phyloP scores from a whole-genome alignment of 2,113 vertebrate species.

The Guaruba guarouba region DNA sequence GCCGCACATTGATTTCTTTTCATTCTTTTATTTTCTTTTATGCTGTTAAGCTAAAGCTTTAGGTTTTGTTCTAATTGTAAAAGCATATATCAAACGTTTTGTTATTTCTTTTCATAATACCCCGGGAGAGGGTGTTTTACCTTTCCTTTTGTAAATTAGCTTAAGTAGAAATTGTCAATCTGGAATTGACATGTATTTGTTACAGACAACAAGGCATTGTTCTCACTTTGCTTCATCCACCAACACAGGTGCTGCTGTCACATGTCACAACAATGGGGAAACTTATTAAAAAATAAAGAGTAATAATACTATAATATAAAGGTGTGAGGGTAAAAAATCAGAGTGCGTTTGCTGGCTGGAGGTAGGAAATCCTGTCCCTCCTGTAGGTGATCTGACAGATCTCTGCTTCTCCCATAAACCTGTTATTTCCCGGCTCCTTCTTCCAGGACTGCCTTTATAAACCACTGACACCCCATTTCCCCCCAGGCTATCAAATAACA shows the following conservation, averaged over 20 bases:
- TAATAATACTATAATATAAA: slow-evolving; percentile 28
- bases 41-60: slow-evolving; percentile 50
- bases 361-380: not conserved
- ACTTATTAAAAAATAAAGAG: slow-evolving; percentile 44
- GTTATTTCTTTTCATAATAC: slow-evolving; percentile 69
- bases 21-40: slow-evolving; percentile 22
- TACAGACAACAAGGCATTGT: slow-evolving; percentile 70
- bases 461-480: not conserved
- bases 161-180: slow-evolving; percentile 73
- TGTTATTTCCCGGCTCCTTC: not conserved
- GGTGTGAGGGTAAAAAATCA: not conserved
- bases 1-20: not conserved
- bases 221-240: slow-evolving; percentile 39
- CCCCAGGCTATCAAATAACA: not conserved
- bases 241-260: slow-evolving; percentile 48
- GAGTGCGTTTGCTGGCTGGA: not conserved
- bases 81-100: slow-evolving; percentile 71
- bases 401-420: not conserved
- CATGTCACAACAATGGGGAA: slow-evolving; percentile 68
- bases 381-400: not conserved
- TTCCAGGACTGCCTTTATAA: not conserved
- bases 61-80: slow-evolving; percentile 69
- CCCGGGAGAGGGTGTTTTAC: slow-evolving; percentile 60
- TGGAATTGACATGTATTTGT: slow-evolving; percentile 73
- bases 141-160: slow-evolving; percentile 61